These are phyloP conservation scores for Crocallis elinguaria DNA, from an alignment of 2,888 invertebrate species.

Conservation along the genomic window DNA sequence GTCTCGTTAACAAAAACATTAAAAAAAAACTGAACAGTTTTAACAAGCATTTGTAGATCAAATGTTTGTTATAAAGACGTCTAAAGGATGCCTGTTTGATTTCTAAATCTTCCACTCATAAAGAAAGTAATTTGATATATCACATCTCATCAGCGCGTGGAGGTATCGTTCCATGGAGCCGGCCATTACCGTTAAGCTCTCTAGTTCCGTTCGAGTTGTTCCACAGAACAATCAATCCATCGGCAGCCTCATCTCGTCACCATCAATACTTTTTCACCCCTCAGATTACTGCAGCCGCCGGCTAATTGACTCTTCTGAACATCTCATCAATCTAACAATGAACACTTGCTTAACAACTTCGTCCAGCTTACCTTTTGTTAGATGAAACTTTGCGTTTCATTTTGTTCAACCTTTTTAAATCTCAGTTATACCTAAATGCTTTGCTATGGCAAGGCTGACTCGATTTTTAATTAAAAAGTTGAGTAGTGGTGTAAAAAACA, in stretches of 20 bases:
- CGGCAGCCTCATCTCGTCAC: slow-evolving; percentile 41
- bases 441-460: not conserved
- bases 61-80: not conserved
- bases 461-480: slow-evolving; percentile 18
- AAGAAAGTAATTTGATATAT: slow-evolving; percentile 18
- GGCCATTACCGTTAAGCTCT: slow-evolving; percentile 37
- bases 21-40: too few species aligned
- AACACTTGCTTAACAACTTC: slow-evolving; percentile 8
- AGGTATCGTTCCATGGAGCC: slow-evolving; percentile 37
- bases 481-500: not conserved
- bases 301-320: slow-evolving; percentile 20
- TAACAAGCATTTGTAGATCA: too few species aligned
- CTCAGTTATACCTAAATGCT: slow-evolving; percentile 2
- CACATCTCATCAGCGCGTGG: slow-evolving; percentile 17
- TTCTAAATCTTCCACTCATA: not conserved
- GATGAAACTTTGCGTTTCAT: slow-evolving; percentile 15
- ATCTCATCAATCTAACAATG: slow-evolving; percentile 19
- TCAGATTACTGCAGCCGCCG: slow-evolving; percentile 25
- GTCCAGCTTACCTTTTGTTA: not conserved
- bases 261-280: slow-evolving; percentile 43
- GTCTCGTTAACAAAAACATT: too few species aligned
- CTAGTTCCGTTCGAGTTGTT: slow-evolving; percentile 38
- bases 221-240: slow-evolving; percentile 47
- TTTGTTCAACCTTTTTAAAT: slow-evolving; percentile 14
- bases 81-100: too few species aligned